These are phyloP conservation scores for Epistrophe grossulariae DNA, from an alignment of 2,888 invertebrate species.

Conservation along the genomic window DNA sequence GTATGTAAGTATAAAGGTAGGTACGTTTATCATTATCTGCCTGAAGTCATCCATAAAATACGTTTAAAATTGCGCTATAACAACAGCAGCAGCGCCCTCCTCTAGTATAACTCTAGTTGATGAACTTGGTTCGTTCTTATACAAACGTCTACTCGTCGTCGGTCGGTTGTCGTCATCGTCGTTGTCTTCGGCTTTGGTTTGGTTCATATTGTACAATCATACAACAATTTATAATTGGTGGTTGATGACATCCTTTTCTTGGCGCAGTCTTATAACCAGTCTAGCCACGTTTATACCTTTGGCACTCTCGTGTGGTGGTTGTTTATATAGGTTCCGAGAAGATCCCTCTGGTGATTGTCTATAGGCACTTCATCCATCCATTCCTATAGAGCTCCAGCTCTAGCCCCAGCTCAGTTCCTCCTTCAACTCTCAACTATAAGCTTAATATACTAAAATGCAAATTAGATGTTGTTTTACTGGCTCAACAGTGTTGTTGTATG, in stretches of 20 bases:
- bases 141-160: not conserved
- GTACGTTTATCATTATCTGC: conserved; percentile 38
- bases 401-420: not conserved
- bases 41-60: conserved; percentile 63
- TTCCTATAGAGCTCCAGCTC: not conserved
- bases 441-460: conserved; percentile 56
- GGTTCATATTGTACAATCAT: conserved; percentile 72
- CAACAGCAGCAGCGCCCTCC: conserved; percentile 46
- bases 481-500: conserved; percentile 21
- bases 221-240: conserved; percentile 75
- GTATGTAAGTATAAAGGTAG: too few species aligned
- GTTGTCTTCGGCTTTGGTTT: conserved; percentile 7
- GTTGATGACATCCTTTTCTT: conserved; percentile 75
- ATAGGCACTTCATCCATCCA: not conserved
- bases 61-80: conserved; percentile 41
- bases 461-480: conserved; percentile 55
- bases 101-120: conserved; percentile 33
- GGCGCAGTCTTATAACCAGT: conserved; percentile 32
- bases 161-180: not conserved
- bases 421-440: not conserved
- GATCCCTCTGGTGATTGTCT: conserved; percentile 41
- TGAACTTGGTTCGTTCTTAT: conserved; percentile 14
- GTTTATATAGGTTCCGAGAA: conserved; percentile 8
- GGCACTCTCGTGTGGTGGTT: conserved; percentile 28
- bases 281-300: conserved; percentile 53